These are phyloP conservation scores for Drosophila grimshawi DNA, from an alignment of 1,140 invertebrate genomes.

Conservation along the genomic window DNA sequence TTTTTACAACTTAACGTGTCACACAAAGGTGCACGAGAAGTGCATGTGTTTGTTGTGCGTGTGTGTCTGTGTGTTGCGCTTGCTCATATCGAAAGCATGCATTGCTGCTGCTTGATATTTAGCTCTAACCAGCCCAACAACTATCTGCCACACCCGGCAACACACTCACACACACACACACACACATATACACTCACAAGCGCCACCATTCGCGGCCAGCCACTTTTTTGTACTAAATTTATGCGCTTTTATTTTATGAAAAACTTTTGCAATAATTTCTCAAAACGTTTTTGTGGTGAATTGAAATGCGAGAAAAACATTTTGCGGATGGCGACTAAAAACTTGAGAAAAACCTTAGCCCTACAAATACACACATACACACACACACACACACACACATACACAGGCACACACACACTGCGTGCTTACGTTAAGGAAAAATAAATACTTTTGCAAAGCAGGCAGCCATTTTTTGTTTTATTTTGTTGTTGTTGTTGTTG, in stretches of 20 bases:
- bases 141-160: constrained; percentile 18
- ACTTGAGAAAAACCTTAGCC: constrained; percentile 80
- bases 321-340: constrained; percentile 84
- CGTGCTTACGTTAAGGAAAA: constrained; percentile 34
- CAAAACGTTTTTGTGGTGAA: constrained; percentile 84
- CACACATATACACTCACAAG: background rate
- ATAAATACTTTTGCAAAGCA: constrained; percentile 63
- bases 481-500: constrained; percentile 1
- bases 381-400: constrained; percentile 14
- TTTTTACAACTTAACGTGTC: constrained; percentile 81
- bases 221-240: constrained; percentile 76
- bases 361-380: constrained; percentile 28
- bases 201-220: constrained; percentile 1
- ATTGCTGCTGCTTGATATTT: constrained; percentile 75
- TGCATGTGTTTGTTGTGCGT: constrained; percentile 27
- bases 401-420: constrained; percentile 20
- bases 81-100: constrained; percentile 68
- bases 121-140: constrained; percentile 59
- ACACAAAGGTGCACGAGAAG: constrained; percentile 73
- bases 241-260: constrained; percentile 84
- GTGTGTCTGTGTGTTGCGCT: constrained; percentile 31
- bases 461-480: constrained; percentile 27
- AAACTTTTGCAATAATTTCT: constrained; percentile 84
- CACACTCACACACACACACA: background rate
- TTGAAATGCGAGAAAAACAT: constrained; percentile 84